Percentiles rank a stretch among this genome's conserved stretches.
These are phyloP conservation scores for Babyrousa celebensis DNA, from an alignment of 2,797 vertebrate species.

Conservation along the genomic window DNA sequence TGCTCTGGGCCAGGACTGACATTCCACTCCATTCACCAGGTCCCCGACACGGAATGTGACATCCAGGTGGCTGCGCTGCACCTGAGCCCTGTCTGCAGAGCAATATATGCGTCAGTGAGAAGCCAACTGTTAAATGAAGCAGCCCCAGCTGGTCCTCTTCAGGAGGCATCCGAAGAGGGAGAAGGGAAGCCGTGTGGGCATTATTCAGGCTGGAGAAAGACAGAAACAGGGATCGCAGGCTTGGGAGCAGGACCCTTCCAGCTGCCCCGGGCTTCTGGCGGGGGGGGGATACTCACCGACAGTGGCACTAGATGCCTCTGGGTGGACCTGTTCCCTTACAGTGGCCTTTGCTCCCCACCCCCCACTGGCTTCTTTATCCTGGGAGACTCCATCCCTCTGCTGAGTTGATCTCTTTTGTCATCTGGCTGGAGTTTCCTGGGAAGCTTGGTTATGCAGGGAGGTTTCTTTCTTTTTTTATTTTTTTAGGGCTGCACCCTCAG, in stretches of 20 bases:
- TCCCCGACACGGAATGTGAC: neutral
- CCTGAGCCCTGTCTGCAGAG: neutral
- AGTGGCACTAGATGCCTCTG: neutral
- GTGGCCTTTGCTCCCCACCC: neutral
- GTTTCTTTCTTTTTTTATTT: no score
- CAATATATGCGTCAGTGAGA: neutral
- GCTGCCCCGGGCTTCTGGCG: neutral
- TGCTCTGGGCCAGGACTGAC: neutral
- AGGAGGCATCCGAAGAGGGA: neutral
- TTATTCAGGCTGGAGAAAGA: neutral
- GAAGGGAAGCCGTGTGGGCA: neutral
- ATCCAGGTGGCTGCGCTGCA: neutral
- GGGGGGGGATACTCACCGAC: neutral
- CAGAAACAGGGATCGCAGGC: neutral
- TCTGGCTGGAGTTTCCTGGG: conserved; percentile 57
- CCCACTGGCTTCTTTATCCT: conserved; percentile 47
- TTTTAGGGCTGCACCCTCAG: no score
- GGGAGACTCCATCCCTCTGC: conserved; percentile 34
- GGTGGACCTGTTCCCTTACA: neutral
- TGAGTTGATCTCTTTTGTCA: conserved; percentile 59
- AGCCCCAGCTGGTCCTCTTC: neutral
- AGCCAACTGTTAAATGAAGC: neutral
- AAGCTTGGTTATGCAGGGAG: conserved; percentile 10
- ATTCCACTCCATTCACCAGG: neutral
- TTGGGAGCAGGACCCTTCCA: neutral